Evolutionary conservation across 2,797 vertebrate species (phyloP).

Genomic region (Pteropus rufus): DNA sequence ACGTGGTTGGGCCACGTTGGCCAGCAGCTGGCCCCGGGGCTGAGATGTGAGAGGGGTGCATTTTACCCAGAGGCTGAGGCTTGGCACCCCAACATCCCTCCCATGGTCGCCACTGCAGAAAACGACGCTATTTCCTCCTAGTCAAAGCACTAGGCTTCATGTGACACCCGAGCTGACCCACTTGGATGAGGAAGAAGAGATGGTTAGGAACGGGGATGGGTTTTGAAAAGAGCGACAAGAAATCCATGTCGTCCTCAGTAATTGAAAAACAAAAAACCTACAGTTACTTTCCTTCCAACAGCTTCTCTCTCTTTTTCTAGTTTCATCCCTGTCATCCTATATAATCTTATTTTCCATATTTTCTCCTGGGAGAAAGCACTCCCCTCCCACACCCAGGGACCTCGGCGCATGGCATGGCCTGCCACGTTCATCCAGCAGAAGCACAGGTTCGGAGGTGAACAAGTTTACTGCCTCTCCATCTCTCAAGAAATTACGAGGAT

Average conservation of each 20-base stretch:
- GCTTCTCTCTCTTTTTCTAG: not conserved
- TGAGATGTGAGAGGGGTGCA: fast-evolving
- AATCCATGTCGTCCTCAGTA: not conserved
- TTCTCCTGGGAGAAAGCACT: not conserved
- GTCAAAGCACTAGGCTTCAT: fast-evolving
- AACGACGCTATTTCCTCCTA: fast-evolving
- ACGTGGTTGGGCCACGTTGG: fast-evolving
- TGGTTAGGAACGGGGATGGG: fast-evolving
- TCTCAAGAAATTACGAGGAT: not conserved
- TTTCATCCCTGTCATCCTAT: not conserved
- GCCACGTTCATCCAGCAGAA: not conserved
- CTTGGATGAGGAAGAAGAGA: not conserved
- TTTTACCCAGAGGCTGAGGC: not conserved
- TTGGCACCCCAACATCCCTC: fast-evolving
- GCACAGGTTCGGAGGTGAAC: not conserved
- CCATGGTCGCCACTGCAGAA: fast-evolving
- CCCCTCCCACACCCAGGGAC: not conserved
- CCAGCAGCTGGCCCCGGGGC: fast-evolving
- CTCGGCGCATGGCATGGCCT: too few species aligned
- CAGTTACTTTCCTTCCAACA: not conserved
- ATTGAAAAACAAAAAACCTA: not conserved
- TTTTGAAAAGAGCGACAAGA: not conserved
- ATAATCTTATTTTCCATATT: not conserved
- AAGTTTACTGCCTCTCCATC: not conserved
- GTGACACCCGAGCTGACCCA: fast-evolving